Evolutionary conservation across 1,140 invertebrate species (phyloP).

Genomic region (Coenobita brevimanus): DNA sequence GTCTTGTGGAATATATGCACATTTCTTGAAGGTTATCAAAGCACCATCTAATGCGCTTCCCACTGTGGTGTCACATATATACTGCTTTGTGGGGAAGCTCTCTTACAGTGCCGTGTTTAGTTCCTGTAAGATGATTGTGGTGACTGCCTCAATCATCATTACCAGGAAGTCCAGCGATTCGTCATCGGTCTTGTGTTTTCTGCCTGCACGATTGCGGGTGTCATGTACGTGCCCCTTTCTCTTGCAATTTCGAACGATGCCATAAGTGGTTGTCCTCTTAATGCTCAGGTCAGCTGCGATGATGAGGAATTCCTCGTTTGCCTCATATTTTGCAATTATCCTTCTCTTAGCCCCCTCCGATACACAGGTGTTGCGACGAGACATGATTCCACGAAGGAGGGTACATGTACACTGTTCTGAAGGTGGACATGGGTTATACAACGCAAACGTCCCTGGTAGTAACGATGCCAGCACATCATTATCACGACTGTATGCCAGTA

Average conservation of each 20-base stretch:
- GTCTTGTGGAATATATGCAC: constrained; percentile 11
- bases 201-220: background rate
- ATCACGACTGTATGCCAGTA: too few relatives aligned
- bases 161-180: constrained; percentile 29
- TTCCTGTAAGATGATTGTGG: constrained; percentile 2
- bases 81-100: background rate
- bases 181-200: constrained; percentile 6
- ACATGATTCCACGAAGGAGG: background rate
- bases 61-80: constrained; percentile 9
- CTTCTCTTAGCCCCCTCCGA: constrained; percentile 20
- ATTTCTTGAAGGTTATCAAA: constrained; percentile 2
- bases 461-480: too few relatives aligned
- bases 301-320: constrained; percentile 24
- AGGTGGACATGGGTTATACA: too few relatives aligned
- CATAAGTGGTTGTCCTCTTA: constrained; percentile 8
- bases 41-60: constrained; percentile 14
- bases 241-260: background rate
- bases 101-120: constrained; percentile 12
- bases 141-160: background rate
- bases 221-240: background rate
- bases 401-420: background rate
- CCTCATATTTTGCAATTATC: constrained; percentile 29
- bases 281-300: constrained; percentile 15
- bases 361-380: background rate
- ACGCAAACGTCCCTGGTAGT: too few relatives aligned